phyloP scores from a whole-genome alignment of 2,113 vertebrate genomes.

The Daubentonia madagascariensis region DNA sequence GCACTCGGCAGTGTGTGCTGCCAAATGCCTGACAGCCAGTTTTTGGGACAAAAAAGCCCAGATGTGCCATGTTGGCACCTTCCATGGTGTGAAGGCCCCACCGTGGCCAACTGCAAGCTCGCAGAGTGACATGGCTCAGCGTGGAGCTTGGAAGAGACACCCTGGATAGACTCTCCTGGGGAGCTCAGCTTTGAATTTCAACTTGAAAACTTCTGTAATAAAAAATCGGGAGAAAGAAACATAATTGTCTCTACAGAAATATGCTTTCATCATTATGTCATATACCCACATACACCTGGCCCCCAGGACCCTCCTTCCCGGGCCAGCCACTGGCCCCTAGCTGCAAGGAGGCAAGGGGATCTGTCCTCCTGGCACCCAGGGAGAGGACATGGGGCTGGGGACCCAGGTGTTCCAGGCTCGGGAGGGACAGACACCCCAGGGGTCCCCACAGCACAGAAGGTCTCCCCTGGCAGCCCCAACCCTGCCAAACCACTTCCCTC shows the following conservation, averaged over 20 bases:
- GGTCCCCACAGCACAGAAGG: not conserved
- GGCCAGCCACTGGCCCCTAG: fast-evolving
- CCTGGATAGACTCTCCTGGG: fast-evolving
- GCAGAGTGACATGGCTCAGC: fast-evolving
- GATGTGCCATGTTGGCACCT: fast-evolving
- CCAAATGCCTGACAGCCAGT: fast-evolving
- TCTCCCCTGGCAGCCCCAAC: fast-evolving
- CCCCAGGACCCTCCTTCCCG: not conserved
- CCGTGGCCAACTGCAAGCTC: too few species aligned
- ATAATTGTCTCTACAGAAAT: not conserved
- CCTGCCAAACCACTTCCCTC: not conserved
- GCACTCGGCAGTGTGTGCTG: not conserved
- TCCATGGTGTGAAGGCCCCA: too few species aligned
- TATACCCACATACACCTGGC: fast-evolving
- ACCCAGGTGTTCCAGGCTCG: not conserved
- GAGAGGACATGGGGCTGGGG: fast-evolving
- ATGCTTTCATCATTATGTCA: fast-evolving
- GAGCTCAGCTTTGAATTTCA: not conserved
- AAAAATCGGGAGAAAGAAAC: not conserved
- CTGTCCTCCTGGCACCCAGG: not conserved
- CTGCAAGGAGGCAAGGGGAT: fast-evolving
- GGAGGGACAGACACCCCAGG: fast-evolving
- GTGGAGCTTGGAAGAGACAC: not conserved
- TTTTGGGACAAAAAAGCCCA: not conserved
- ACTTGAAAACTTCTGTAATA: not conserved